A percentile compares a stretch with the other conserved stretches of the same genome.
Evolutionary conservation across 2,797 vertebrate species (phyloP).

Genomic region (Molossus molossus): DNA sequence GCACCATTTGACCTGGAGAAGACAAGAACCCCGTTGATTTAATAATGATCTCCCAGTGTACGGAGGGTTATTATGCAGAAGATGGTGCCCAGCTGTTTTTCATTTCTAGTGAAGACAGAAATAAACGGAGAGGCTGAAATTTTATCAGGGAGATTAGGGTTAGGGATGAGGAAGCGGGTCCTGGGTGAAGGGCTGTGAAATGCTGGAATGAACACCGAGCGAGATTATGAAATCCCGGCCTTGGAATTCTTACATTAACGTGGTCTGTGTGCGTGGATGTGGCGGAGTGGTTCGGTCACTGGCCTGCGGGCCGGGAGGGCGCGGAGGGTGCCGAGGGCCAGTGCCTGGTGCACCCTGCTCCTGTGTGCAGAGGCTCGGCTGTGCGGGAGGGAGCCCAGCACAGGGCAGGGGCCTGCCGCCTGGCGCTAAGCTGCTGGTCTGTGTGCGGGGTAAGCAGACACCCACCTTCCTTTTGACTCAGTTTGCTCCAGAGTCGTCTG

Average conservation of each 20-base stretch:
- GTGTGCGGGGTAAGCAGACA: slow-evolving; percentile 74
- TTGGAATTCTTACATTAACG: slow-evolving; percentile 65
- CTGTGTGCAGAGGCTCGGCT: background rate
- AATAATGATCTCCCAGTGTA: slow-evolving; percentile 69
- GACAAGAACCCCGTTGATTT: slow-evolving; percentile 71
- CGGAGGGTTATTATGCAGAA: slow-evolving; percentile 65
- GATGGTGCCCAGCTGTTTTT: slow-evolving; percentile 82
- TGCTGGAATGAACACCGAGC: slow-evolving; percentile 42
- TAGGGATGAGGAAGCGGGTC: slow-evolving; percentile 62
- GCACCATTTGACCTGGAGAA: slow-evolving; percentile 65
- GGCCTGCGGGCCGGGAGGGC: background rate
- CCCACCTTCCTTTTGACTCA: slow-evolving; percentile 63
- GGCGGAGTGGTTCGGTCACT: slow-evolving; percentile 26
- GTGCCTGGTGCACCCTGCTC: background rate
- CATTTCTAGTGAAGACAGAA: slow-evolving; percentile 83
- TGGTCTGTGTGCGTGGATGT: background rate
- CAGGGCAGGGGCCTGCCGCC: slow-evolving; percentile 73
- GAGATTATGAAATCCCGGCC: slow-evolving; percentile 57
- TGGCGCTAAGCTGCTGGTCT: background rate
- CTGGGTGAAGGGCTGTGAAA: slow-evolving; percentile 68
- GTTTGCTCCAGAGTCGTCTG: slow-evolving; percentile 63
- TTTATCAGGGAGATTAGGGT: slow-evolving; percentile 74
- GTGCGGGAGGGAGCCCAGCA: slow-evolving; percentile 29
- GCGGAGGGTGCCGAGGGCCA: background rate
- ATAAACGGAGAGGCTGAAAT: slow-evolving; percentile 65